These are phyloP conservation scores for Tachystola acroxantha DNA, from an alignment of 2,888 invertebrate genomes.

Conservation along the genomic window DNA sequence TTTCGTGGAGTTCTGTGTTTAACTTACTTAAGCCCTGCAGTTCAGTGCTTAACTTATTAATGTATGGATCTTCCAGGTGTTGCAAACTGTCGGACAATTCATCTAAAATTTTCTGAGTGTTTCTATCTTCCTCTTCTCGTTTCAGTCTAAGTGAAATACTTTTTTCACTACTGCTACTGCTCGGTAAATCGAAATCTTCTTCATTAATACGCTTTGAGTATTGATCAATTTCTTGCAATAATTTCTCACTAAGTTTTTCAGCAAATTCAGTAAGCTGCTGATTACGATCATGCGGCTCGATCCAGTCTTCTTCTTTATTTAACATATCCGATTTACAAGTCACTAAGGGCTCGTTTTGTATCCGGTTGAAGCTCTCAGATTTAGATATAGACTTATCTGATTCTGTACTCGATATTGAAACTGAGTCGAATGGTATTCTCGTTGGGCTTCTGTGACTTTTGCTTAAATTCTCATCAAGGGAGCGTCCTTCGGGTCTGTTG, in stretches of 20 bases:
- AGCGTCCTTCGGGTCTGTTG: conserved; percentile 68
- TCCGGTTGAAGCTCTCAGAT: conserved; percentile 71
- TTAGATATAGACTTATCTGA: conserved; percentile 73
- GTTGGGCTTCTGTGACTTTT: conserved; percentile 71
- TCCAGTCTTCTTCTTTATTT: conserved; percentile 75
- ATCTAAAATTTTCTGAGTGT: conserved; percentile 68
- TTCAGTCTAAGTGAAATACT: conserved; percentile 71
- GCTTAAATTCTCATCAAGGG: conserved; percentile 64
- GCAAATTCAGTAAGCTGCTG: conserved; percentile 88
- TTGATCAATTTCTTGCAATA: conserved; percentile 87
- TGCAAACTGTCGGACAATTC: conserved; percentile 71
- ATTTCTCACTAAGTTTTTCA: conserved; percentile 88
- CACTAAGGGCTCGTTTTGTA: conserved; percentile 70
- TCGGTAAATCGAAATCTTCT: conserved; percentile 71
- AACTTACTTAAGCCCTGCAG: conserved; percentile 77
- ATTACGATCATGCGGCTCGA: conserved; percentile 77
- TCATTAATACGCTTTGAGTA: conserved; percentile 74
- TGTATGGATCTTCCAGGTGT: conserved; percentile 79
- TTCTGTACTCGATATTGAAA: conserved; percentile 71
- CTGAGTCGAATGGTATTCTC: conserved; percentile 65
- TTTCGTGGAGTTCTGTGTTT: conserved; percentile 77
- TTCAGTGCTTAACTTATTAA: conserved; percentile 78
- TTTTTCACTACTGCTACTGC: conserved; percentile 71
- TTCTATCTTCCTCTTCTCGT: conserved; percentile 67
- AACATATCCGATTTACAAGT: conserved; percentile 73